Conservation (phyloP, 2,113 vertebrate genomes). For the Dasypus novemcinctus region DNA sequence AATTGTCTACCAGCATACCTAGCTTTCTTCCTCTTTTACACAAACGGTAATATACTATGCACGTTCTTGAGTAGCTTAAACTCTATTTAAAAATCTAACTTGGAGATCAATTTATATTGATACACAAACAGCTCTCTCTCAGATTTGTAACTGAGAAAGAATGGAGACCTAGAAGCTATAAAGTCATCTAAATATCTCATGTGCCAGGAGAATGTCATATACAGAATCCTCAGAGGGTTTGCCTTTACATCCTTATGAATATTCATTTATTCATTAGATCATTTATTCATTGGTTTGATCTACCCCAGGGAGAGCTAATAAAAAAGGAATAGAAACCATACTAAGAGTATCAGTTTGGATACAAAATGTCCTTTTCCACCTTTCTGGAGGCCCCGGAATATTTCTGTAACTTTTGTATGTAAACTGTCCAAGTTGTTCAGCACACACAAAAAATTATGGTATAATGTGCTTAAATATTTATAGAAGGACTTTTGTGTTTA, state of each 20-base stretch:
- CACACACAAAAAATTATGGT: not conserved
- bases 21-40: not conserved
- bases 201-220: not conserved
- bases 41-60: not conserved
- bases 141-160: not conserved
- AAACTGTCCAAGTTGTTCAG: not conserved
- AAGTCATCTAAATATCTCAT: rapidly evolving
- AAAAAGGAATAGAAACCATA: not conserved
- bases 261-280: not conserved
- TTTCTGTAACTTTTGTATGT: not conserved
- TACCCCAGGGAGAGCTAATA: not conserved
- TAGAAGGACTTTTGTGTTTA: not conserved
- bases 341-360: not conserved
- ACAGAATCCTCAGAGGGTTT: not conserved
- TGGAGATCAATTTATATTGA: not conserved
- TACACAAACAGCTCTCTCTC: not conserved
- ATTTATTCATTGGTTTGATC: not conserved
- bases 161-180: not conserved
- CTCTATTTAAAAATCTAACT: not conserved
- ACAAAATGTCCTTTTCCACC: not conserved
- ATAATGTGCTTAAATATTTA: not conserved
- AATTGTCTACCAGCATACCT: not conserved
- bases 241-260: not conserved
- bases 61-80: not conserved
- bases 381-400: not conserved